phyloP scores from a whole-genome alignment of 2,888 invertebrate species.

The Leptopilina syphax region DNA sequence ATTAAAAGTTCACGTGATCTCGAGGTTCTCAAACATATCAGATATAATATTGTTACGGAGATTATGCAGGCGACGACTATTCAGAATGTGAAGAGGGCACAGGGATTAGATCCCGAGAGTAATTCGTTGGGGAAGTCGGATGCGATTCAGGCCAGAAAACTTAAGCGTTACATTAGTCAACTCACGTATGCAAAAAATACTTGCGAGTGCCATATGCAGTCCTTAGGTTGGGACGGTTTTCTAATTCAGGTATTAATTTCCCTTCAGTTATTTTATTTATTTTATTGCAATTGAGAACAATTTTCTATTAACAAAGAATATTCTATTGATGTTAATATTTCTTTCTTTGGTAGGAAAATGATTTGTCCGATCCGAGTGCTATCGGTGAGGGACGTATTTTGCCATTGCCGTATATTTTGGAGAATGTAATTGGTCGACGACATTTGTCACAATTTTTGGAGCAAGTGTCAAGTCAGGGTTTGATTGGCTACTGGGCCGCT shows the following conservation, averaged over 20 bases:
- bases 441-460: constrained; percentile 90
- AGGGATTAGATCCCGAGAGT: constrained; percentile 85
- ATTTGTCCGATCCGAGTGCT: constrained; percentile 64
- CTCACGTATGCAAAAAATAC: constrained; percentile 88
- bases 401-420: constrained; percentile 85
- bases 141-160: constrained; percentile 85
- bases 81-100: constrained; percentile 91
- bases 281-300: too few relatives aligned
- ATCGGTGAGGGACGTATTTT: constrained; percentile 76
- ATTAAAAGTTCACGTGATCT: constrained; percentile 89
- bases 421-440: constrained; percentile 85
- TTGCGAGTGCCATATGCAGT: constrained; percentile 87
- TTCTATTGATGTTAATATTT: constrained; percentile 65
- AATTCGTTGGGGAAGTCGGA: constrained; percentile 84
- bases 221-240: constrained; percentile 86
- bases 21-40: constrained; percentile 90
- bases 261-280: neutral
- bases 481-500: constrained; percentile 91
- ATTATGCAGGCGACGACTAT: constrained; percentile 96
- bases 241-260: constrained; percentile 68
- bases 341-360: constrained; percentile 59
- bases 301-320: neutral
- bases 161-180: constrained; percentile 91
- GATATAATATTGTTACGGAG: constrained; percentile 92
- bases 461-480: constrained; percentile 88